Conservation (phyloP, 2,797 vertebrate genomes). For the Coendou prehensilis region DNA sequence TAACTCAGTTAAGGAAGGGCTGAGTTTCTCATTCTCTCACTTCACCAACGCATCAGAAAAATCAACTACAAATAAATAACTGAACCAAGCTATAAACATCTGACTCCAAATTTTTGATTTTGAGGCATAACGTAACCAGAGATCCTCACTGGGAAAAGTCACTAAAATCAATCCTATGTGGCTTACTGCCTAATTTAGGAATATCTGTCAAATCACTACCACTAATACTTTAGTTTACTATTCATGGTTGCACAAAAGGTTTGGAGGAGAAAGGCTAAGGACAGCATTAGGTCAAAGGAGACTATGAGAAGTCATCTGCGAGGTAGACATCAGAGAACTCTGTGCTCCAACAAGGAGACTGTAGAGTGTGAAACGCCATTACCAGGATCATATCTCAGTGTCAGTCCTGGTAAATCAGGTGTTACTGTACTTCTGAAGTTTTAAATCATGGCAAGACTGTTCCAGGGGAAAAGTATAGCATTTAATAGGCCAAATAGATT, state of each 20-base stretch:
- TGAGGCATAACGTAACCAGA: slow-evolving; percentile 47
- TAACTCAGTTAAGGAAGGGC: background rate
- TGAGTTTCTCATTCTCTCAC: background rate
- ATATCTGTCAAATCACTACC: slow-evolving; percentile 39
- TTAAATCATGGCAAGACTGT: slow-evolving; percentile 41
- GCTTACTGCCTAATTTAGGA: slow-evolving; percentile 56
- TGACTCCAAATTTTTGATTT: slow-evolving; percentile 25
- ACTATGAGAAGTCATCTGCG: background rate
- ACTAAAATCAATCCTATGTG: slow-evolving; percentile 54
- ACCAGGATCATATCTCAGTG: background rate
- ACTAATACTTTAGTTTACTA: slow-evolving; percentile 80
- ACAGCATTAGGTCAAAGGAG: slow-evolving; percentile 26
- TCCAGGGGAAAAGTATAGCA: background rate
- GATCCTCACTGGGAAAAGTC: background rate
- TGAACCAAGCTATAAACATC: slow-evolving; percentile 51
- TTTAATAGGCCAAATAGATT: slow-evolving; percentile 14
- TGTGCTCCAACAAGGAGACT: background rate
- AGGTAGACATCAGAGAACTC: slow-evolving; percentile 8
- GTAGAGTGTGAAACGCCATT: background rate
- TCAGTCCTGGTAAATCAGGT: background rate
- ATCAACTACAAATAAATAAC: slow-evolving; percentile 51
- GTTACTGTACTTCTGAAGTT: slow-evolving; percentile 27
- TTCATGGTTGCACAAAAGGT: slow-evolving; percentile 56
- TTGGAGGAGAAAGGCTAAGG: background rate
- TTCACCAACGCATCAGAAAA: slow-evolving; percentile 65